A percentile compares a stretch with the other conserved stretches of the same genome.
These are phyloP conservation scores for Epizoanthus illoricatus DNA, from an alignment of 92 coral and sea anemone species.

Conservation along the genomic window DNA sequence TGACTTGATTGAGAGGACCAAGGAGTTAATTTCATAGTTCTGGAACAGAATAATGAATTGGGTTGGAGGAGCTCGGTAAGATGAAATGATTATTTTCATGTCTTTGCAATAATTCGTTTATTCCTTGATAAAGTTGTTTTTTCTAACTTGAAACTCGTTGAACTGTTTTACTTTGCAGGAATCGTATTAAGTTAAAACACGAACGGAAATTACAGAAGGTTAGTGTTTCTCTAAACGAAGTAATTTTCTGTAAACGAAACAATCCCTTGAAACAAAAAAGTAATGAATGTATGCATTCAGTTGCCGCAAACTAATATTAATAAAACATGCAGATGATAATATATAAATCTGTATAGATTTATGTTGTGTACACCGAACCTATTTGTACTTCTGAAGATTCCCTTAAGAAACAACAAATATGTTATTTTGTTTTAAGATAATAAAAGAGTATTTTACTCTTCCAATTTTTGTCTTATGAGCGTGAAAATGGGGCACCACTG, in stretches of 20 bases:
- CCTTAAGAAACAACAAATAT: too few species aligned
- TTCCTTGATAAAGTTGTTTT: neutral
- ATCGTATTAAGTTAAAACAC: slow-evolving; percentile 31
- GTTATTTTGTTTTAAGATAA: too few species aligned
- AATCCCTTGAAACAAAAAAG: neutral
- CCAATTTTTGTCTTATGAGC: too few species aligned
- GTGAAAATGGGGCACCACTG: too few species aligned
- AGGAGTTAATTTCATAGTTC: neutral
- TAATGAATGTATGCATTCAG: neutral
- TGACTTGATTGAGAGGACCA: too few species aligned
- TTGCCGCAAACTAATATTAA: too few species aligned
- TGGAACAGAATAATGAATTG: slow-evolving; percentile 15
- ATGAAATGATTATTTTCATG: neutral
- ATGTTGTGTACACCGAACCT: too few species aligned
- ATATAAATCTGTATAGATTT: too few species aligned
- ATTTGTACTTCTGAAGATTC: too few species aligned
- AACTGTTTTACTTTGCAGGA: neutral
- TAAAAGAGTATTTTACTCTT: too few species aligned
- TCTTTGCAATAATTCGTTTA: neutral
- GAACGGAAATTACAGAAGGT: slow-evolving; percentile 40
- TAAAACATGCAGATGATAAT: too few species aligned
- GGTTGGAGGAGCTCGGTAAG: slow-evolving; percentile 45
- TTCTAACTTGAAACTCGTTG: neutral
- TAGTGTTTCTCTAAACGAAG: neutral
- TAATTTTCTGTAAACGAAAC: neutral